A percentile compares a stretch with the other conserved stretches of the same genome.
phyloP scores from a whole-genome alignment of 2,888 invertebrate species.

The Mimas tiliae region DNA sequence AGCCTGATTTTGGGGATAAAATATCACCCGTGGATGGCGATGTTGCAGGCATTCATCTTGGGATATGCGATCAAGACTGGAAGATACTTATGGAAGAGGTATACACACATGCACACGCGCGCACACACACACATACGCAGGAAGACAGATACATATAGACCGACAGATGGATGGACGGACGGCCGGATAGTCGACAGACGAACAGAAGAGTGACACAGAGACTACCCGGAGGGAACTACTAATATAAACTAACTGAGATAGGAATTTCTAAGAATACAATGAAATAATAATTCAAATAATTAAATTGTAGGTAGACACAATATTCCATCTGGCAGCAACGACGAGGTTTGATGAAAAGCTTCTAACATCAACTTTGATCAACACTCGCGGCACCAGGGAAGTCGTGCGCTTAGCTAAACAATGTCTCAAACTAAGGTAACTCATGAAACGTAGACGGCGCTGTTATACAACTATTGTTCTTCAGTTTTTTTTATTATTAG shows the following conservation, averaged over 20 bases:
- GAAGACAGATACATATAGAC: no score
- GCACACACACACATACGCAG: no score
- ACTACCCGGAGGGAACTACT: no score
- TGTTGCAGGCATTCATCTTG: constrained; percentile 36
- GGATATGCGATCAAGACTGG: constrained; percentile 37
- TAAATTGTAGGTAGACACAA: constrained; percentile 40
- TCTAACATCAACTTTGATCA: constrained; percentile 91
- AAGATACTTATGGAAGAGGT: constrained; percentile 38
- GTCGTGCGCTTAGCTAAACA: constrained; percentile 90
- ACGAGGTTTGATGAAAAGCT: constrained; percentile 93
- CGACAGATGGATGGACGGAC: no score
- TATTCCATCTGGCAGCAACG: constrained; percentile 70
- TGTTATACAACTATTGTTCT: background rate
- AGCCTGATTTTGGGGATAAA: constrained; percentile 33
- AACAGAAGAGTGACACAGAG: no score
- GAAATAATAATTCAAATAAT: background rate
- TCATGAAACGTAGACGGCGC: background rate
- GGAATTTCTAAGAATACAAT: background rate
- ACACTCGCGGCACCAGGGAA: constrained; percentile 93
- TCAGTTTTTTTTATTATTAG: no score
- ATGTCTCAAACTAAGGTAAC: constrained; percentile 84
- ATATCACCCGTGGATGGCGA: constrained; percentile 38
- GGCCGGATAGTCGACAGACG: no score
- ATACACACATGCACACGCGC: no score
- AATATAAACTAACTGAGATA: no score